Evolutionary conservation across 2,888 invertebrate genomes (phyloP).

Genomic region (Ellobium chinense): DNA sequence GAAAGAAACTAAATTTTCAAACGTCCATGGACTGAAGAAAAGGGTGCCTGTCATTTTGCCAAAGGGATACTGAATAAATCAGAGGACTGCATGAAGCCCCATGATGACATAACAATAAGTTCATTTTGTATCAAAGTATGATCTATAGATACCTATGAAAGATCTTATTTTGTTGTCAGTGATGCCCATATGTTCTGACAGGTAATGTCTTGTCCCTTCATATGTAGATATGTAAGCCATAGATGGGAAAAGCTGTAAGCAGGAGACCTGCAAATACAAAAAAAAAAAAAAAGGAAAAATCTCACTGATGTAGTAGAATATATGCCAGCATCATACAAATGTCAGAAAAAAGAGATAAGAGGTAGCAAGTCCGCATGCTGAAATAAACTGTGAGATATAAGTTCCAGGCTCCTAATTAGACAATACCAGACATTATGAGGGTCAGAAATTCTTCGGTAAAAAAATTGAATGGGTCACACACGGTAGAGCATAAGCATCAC

Average conservation of each 20-base stretch:
- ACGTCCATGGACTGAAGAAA: no score
- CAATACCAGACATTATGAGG: no score
- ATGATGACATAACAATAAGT: no score
- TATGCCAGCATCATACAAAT: background rate
- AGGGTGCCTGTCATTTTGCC: no score
- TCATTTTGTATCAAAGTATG: no score
- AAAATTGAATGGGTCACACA: no score
- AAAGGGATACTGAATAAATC: no score
- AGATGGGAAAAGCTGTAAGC: conserved; percentile 84
- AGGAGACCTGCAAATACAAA: conserved; percentile 81
- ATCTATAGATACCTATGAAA: conserved; percentile 81
- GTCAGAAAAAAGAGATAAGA: background rate
- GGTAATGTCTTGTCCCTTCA: conserved; percentile 91
- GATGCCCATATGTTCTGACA: conserved; percentile 83
- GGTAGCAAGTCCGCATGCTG: background rate
- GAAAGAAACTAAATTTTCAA: no score
- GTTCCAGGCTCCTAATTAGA: no score
- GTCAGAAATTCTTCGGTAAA: no score
- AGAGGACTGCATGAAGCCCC: no score
- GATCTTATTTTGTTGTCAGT: conserved; percentile 81
- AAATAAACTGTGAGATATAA: background rate
- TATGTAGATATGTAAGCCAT: conserved; percentile 92
- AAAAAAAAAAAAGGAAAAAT: background rate
- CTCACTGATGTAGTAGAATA: background rate
- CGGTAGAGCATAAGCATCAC: no score